A percentile compares a stretch with the other conserved stretches of the same genome.
These are phyloP conservation scores for Lagria hirta DNA, from an alignment of 2,888 invertebrate species.

Conservation along the genomic window DNA sequence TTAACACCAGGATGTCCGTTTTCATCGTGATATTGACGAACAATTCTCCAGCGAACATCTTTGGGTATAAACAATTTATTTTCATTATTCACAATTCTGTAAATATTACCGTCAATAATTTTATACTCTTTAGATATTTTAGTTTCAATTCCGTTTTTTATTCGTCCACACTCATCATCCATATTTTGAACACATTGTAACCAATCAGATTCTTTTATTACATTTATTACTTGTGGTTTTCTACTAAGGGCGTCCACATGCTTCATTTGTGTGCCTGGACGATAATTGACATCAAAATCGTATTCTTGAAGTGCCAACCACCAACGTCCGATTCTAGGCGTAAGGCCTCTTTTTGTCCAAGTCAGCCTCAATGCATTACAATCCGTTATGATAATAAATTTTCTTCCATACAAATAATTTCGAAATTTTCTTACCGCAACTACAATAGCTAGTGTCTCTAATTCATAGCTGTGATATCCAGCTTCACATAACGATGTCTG, in stretches of 20 bases:
- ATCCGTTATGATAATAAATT: conserved; percentile 41
- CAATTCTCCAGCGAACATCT: too few species aligned
- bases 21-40: too few species aligned
- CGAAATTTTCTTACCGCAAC: conserved; percentile 37
- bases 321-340: conserved; percentile 41
- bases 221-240: too few species aligned
- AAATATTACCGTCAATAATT: too few species aligned
- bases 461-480: conserved; percentile 44
- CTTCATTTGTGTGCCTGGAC: conserved; percentile 31
- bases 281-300: conserved; percentile 29
- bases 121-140: too few species aligned
- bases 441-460: conserved; percentile 40
- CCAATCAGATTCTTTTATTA: too few species aligned
- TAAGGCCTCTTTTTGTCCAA: conserved; percentile 39
- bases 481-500: conserved; percentile 37
- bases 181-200: too few species aligned
- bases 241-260: conserved; percentile 42
- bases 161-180: too few species aligned
- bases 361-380: conserved; percentile 38
- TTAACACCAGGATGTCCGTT: too few species aligned
- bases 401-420: conserved; percentile 37
- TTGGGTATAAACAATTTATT: too few species aligned
- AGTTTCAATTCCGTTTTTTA: too few species aligned
- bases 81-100: too few species aligned
- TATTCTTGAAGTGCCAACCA: conserved; percentile 32